Evolutionary conservation across 2,113 vertebrate genomes (phyloP).

Genomic region (Glaucidium brasilianum): DNA sequence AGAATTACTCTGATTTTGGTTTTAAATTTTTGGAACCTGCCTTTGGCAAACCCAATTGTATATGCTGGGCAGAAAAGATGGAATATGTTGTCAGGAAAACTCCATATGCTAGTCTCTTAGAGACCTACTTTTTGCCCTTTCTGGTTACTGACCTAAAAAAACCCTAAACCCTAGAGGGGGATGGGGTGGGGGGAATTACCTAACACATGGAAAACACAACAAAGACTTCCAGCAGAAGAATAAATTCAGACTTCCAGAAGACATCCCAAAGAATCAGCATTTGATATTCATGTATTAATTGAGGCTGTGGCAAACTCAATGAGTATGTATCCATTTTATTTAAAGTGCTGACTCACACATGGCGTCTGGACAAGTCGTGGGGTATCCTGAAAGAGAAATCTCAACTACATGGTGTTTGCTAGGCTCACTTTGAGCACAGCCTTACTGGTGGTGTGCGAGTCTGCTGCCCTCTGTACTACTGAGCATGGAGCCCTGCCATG

Average conservation of each 20-base stretch:
- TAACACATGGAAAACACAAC: neutral
- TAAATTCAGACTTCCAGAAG: neutral
- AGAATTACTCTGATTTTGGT: neutral
- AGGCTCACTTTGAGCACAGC: neutral
- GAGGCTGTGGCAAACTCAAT: neutral
- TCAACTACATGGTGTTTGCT: fast-evolving
- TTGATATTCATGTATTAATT: neutral
- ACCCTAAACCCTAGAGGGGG: neutral
- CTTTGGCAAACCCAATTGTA: neutral
- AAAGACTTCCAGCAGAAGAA: neutral
- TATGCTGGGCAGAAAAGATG: neutral
- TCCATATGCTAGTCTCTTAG: neutral
- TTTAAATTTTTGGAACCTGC: neutral
- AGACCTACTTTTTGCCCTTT: neutral
- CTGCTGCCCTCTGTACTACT: neutral
- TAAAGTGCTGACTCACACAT: neutral
- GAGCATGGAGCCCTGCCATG: neutral
- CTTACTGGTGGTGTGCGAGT: neutral
- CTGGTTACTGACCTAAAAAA: neutral
- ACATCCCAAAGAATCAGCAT: neutral
- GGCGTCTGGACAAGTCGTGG: neutral
- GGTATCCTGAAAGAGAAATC: neutral
- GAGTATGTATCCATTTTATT: neutral
- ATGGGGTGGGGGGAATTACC: neutral
- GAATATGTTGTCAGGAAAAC: neutral